Evolutionary conservation across 2,888 invertebrate species (phyloP), one percentile per base, ranked within the genome.

Genomic region (Hyles lineata): DNA sequence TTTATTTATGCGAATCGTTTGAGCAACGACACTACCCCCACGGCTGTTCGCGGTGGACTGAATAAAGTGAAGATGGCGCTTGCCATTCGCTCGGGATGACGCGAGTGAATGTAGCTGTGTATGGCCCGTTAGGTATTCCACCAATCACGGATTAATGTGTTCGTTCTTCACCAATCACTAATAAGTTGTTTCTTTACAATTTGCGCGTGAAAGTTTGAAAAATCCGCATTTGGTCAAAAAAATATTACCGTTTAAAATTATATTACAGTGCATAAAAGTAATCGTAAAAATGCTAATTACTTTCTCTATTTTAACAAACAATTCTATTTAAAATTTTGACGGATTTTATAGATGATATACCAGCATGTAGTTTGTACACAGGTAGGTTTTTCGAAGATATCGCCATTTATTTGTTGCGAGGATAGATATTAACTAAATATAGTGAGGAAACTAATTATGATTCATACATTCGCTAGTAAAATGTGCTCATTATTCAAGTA

Each of bases 21-120:
- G 73, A 74, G 80, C 79, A 79, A 80, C 84, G 77, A 87, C 86
- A 84, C 86, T 82, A 86, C 82, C 89, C 89, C 90, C 87, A 90
- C 92, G 83, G 85, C 85, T 81, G 87, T 87, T 91, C 92, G 93
- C 92, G 93, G 89, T 87, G 90, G 89, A 94, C 94, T 94, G 92
- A 90, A 79, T 80, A 87, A 80, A 82, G 84, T 89, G 93, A 93
- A 92, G 89, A 87, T 90, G 86, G 92, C 89, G 92, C 85, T 85
- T 77, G 74, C 83, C 84, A 88, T 83, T 84, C 89, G 86, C 81
- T 80, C 80, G 84, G 81, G 82, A 80, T 77, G 88, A 89, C 81
- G 85, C 87, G 88, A 87, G 87, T 91, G 92, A 93, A 93, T 75
- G 79, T 83, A 92, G 92, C 86, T 70, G 76, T 90, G 80, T 74